Evolutionary conservation across 2,888 invertebrate species (phyloP), one percentile per base, ranked within the genome.

Genomic region (Eupithecia exiguata): DNA sequence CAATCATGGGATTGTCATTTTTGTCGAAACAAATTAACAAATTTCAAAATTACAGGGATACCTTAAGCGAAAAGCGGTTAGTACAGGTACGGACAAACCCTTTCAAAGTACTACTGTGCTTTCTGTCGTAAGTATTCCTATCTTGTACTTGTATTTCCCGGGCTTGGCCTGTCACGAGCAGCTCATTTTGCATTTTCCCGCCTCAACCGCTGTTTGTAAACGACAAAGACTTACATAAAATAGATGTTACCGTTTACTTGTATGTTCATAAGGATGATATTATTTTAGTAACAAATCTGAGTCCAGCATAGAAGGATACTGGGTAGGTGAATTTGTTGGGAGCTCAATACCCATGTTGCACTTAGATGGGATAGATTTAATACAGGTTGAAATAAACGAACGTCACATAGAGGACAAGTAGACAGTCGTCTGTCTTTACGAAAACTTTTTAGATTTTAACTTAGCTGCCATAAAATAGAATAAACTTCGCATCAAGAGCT

Each of bases 141-240:
- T 43, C 43, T 43, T 43, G 43, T 65, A 65, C 65, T 30, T 30
- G 30, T 30, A 40, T 38, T 83, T 78, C 73, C 73, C 68, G 68
- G 78, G 81, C 79, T 75, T 76, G 71, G 77, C 75, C 84, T 86
- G 88, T 88, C 88, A 88, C 85, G 85, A 84, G 87, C 89, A 88
- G 85, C 85, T 87, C 87, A 88, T 87, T 89, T 88, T 85, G 86
- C 85, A 88, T 88, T 88, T 87, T 82, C 85, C 83, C 74, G 81
- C 84, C 79, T 71, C 81, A 79, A 80, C 82, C 78, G 81, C 84
- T 83, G 84, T 82, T 82, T 82, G 79, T 40, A 80, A 77, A 78
- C 70, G 21, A 65, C 77, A 53, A 63, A 71, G 80, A 80, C 74
- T 21, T 79, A 77, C 65, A 74, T 67, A 65, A 65, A 69, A 69